Evolutionary conservation across 92 coral and sea anemone species (phyloP).

Genomic region (Parazoanthus swiftii): DNA sequence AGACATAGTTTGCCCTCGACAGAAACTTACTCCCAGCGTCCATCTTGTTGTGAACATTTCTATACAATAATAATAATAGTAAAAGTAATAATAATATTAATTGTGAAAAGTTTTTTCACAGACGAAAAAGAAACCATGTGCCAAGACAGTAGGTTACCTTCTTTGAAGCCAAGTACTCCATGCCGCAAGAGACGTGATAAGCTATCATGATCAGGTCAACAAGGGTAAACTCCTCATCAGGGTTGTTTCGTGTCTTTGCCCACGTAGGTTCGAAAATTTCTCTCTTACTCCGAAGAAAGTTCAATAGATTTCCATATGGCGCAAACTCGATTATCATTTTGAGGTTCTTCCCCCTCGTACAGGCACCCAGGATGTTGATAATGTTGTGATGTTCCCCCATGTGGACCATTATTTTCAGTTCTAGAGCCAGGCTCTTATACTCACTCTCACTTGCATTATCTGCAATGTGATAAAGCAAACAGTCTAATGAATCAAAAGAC

Average conservation of each 20-base stretch:
- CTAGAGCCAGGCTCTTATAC: slow-evolving; percentile 51
- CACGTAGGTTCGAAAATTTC: slow-evolving; percentile 45
- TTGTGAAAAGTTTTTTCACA: neutral
- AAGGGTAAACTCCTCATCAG: slow-evolving; percentile 46
- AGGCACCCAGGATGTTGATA: slow-evolving; percentile 53
- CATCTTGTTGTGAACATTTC: too few species aligned
- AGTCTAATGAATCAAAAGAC: neutral
- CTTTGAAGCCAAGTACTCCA: slow-evolving; percentile 53
- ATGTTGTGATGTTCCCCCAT: slow-evolving; percentile 60
- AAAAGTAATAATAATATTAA: neutral
- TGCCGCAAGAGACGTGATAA: slow-evolving; percentile 50
- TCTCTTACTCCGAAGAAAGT: slow-evolving; percentile 47
- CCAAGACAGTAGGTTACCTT: slow-evolving; percentile 39
- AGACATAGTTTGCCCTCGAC: too few species aligned
- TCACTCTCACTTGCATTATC: slow-evolving; percentile 48
- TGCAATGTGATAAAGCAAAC: neutral
- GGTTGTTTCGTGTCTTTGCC: slow-evolving; percentile 37
- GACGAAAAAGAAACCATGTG: neutral
- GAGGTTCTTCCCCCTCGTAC: slow-evolving; percentile 49
- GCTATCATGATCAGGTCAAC: slow-evolving; percentile 45
- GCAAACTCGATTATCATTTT: slow-evolving; percentile 54
- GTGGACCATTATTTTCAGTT: slow-evolving; percentile 58
- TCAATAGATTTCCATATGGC: slow-evolving; percentile 44
- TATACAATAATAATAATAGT: too few species aligned
- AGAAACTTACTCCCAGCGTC: too few species aligned